A percentile compares a stretch with the other conserved stretches of the same genome.
These are phyloP conservation scores for Salpingus planirostris DNA, from an alignment of 2,888 invertebrate species.

Conservation along the genomic window DNA sequence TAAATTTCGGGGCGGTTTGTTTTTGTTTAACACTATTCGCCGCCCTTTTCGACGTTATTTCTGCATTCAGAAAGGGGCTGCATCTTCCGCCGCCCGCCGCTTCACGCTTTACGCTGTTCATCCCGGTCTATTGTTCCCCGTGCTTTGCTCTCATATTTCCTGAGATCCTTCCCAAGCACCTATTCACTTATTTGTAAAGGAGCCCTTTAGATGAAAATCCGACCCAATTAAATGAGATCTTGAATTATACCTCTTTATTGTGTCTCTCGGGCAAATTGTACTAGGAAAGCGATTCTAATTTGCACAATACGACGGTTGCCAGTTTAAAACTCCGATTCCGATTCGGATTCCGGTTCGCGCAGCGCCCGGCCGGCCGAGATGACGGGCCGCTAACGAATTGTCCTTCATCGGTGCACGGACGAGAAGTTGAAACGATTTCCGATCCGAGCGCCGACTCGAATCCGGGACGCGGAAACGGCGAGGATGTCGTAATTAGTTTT, in stretches of 20 bases:
- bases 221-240: conserved; percentile 14
- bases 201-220: conserved; percentile 11
- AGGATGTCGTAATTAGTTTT: no score
- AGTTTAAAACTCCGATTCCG: no score
- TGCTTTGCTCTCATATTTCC: conserved; percentile 13
- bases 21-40: no score
- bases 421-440: no score
- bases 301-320: no score
- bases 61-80: conserved; percentile 6
- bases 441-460: no score
- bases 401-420: no score
- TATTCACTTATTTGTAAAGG: conserved; percentile 15
- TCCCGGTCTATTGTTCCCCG: conserved; percentile 11
- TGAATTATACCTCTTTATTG: conserved; percentile 12
- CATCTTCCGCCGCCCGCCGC: conserved; percentile 10
- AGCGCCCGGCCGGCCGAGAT: no score
- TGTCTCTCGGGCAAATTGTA: conserved; percentile 8
- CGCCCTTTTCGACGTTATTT: conserved; percentile 11
- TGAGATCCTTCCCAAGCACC: conserved; percentile 9
- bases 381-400: no score
- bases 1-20: no score
- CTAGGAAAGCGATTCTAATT: conserved; percentile 7
- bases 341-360: no score
- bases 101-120: conserved; percentile 9
- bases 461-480: no score